Base-by-base conservation (phyloP, 2,888 invertebrate genomes). In the Brenthis daphne region DNA sequence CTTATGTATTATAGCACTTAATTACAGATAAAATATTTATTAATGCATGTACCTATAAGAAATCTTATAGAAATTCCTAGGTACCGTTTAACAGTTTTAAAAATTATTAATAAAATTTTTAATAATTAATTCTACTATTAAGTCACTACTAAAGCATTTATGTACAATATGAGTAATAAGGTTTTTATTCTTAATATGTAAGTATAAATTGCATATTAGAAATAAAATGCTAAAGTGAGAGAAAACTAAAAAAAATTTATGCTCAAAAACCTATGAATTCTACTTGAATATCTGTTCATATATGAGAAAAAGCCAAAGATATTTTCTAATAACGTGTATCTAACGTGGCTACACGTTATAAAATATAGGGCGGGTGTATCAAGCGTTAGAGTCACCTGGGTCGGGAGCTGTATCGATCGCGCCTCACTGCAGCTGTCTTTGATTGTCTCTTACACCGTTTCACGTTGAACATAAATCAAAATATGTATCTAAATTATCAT, bases 331-430 rank as follows among this genome's bases (percentile, higher is more conserved):
- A 55, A 55, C 24, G 55, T 57, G 11, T 58, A 47, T 48, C 47
- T 50, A 60, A 24, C 20, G 53, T 20, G 11, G 6, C 51, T n/a
- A 53, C 24, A 20, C 37, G 37, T 43, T 61, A 13, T 33, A 37
- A 33, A 29, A 57, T 16, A 20, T 43, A 6, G 65, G 51, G 56
- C 24, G 66, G 66, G 60, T 48, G 60, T 37, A 48, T 54, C 55
- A 51, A 43, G 53, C 33, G 51, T 58, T 58, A 58, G 50, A 63
- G 58, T 64, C 68, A 60, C 68, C 68, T 65, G 68, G 68, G 48
- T 53, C 48, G 60, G 55, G 64, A 58, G 64, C 57, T 67, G 65
- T 73, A 73, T 69, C 69, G 73, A 73, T 71, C 73, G 68, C 68
- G 53, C 57, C 69, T 11, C 56, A 37, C 16, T 61, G 64, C 57